A percentile compares a stretch with the other conserved stretches of the same genome.
Conservation (phyloP, 2,797 vertebrate species). For the Leucoraja ocellata region DNA sequence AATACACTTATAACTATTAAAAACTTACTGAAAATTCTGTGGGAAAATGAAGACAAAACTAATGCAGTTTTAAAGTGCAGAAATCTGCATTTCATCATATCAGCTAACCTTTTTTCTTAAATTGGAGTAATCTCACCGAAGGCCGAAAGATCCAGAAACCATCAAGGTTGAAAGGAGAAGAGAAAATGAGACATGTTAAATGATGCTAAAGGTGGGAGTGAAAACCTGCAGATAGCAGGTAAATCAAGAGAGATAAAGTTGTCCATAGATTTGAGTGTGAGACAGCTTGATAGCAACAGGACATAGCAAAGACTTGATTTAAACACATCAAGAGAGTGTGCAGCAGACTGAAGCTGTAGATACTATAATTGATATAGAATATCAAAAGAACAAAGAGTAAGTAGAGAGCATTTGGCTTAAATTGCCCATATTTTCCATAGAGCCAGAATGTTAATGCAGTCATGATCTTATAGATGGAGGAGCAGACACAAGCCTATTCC, state of each 20-base stretch:
- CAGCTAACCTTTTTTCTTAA: not conserved
- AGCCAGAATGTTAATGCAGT: no score
- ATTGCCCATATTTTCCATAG: not conserved
- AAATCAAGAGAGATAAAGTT: not conserved
- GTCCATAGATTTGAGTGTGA: not conserved
- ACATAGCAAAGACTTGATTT: not conserved
- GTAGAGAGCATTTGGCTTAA: not conserved
- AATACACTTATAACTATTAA: no score
- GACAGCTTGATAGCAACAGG: not conserved
- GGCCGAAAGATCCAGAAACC: conserved; percentile 4
- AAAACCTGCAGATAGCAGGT: not conserved
- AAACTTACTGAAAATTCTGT: no score
- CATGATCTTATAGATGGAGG: no score
- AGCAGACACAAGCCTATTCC: no score
- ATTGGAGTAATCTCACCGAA: conserved; percentile 15
- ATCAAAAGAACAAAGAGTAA: not conserved
- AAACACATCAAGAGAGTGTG: not conserved
- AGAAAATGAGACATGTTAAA: conserved; percentile 13
- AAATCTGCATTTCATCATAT: not conserved
- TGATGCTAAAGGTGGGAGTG: not conserved
- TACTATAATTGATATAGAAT: not conserved
- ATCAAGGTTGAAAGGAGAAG: conserved; percentile 25
- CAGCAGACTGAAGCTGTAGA: not conserved
- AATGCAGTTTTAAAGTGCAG: not conserved
- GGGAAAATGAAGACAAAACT: no score